A percentile compares a stretch with the other conserved stretches of the same genome.
phyloP scores from a whole-genome alignment of 2,888 invertebrate genomes.

The Ashinkailepas kermadecensis region DNA sequence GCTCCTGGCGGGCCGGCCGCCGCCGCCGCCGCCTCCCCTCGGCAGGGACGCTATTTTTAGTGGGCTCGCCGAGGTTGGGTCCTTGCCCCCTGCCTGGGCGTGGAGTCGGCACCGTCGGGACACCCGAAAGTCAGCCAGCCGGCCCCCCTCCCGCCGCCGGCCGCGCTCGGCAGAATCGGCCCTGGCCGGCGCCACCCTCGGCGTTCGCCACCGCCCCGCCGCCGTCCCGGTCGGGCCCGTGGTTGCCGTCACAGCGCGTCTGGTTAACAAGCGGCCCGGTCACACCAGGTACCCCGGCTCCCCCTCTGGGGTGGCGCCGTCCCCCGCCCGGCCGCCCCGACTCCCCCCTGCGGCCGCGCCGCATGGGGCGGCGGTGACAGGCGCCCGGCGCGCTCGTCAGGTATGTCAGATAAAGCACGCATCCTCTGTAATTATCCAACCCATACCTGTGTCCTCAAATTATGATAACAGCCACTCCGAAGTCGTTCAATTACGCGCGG shows the following conservation, averaged over 20 bases:
- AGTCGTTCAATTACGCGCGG: not conserved
- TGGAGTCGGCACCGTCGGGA: not conserved
- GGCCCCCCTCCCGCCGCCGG: not conserved
- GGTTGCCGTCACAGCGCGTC: not conserved
- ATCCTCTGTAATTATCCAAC: not conserved
- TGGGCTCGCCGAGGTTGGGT: not conserved
- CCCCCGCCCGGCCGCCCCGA: no score
- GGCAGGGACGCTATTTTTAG: slow-evolving; percentile 9
- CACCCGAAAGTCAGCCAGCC: not conserved
- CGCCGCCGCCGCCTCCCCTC: not conserved
- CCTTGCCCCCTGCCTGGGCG: slow-evolving; percentile 13
- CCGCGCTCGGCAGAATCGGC: not conserved
- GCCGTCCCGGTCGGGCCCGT: not conserved
- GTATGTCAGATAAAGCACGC: slow-evolving; percentile 10
- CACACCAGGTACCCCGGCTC: not conserved
- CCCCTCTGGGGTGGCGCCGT: no score
- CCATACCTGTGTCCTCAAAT: not conserved
- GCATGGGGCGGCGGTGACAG: not conserved
- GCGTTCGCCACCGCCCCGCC: not conserved
- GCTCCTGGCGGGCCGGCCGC: not conserved
- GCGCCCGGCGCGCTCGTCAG: not conserved
- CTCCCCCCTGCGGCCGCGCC: no score
- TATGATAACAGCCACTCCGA: not conserved
- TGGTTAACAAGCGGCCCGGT: not conserved
- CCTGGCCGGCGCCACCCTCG: not conserved